These are phyloP conservation scores for Shinisaurus crocodilurus DNA, from an alignment of 2,113 vertebrate species.

Conservation along the genomic window DNA sequence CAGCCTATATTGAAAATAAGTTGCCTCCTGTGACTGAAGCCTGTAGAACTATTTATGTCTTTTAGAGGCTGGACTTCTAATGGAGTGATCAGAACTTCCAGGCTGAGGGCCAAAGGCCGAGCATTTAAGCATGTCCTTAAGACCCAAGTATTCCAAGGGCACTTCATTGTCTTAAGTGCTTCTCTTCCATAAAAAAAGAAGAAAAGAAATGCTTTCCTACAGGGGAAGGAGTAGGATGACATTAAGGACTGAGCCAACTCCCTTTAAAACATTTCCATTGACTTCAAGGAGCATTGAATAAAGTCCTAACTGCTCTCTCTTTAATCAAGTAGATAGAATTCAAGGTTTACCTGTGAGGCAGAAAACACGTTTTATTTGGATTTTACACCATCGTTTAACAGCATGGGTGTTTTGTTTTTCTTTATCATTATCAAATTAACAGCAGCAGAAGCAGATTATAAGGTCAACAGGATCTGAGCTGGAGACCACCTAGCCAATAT, in stretches of 20 bases:
- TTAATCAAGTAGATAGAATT: slow-evolving; percentile 8
- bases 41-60: neutral
- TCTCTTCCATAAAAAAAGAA: neutral
- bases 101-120: slow-evolving; percentile 24
- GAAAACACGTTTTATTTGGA: slow-evolving; percentile 26
- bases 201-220: neutral
- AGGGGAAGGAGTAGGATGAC: neutral
- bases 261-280: neutral
- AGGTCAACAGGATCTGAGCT: neutral
- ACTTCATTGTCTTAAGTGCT: slow-evolving; percentile 27
- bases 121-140: slow-evolving; percentile 12
- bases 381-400: slow-evolving; percentile 16
- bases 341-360: neutral
- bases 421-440: neutral
- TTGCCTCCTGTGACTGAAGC: neutral
- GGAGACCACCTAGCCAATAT: neutral
- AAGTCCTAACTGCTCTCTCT: neutral
- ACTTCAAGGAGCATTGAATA: neutral
- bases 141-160: slow-evolving; percentile 17
- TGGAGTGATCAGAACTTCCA: neutral
- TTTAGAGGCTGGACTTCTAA: neutral
- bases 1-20: neutral
- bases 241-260: neutral
- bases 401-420: rapidly evolving
- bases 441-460: neutral